Base-by-base conservation (phyloP, 2,113 vertebrate genomes). In the Pterophyllum scalare region DNA sequence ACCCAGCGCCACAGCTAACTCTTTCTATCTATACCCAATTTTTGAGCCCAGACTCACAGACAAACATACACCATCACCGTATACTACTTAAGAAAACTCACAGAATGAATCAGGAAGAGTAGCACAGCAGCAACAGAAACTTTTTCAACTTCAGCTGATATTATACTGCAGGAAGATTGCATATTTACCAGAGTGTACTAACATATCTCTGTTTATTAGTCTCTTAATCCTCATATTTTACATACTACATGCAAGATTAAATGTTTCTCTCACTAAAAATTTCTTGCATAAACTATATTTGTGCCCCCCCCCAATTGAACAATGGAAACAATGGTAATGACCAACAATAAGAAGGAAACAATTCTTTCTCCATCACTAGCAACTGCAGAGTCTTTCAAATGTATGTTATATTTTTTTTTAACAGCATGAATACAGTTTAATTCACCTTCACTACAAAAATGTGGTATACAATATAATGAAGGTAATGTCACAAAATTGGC, bases 1-100 rank as follows among this genome's bases (percentile, higher is more conserved):
- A 94, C 90, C 89, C 24, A 20, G 56, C 87, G 87, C 90, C 86
- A 86, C 65, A 84, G 15, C 40, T 70, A 90, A 86, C 83, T 91
- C 79, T 83, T 87, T 91, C 88, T 87, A 87, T 93, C 78, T 79
- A 59, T 67, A 80, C 87, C 84, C 64, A 61, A 86, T 87, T 92
- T 77, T 84, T 91, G 81, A 93, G 89, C 67, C 83, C 59, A 77
- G 59, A 91, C 88, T 70, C 64, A 90, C 75, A 82, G 77, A 86
- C 70, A 77, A 80, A 89, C 82, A 80, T 35, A 64, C 38, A 75
- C 57, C 35, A 65, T 24, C 57, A 81, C 57, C 80, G 56, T 70
- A 59, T 87, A 83, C 72, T 77, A 87, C 81, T 93, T 84, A 80
- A 77, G 49, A 81, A 83, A 92, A 88, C 35, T 82, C 60, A 75